Conservation (phyloP, 2,888 invertebrate genomes). For the Bhutanitis thaidina region DNA sequence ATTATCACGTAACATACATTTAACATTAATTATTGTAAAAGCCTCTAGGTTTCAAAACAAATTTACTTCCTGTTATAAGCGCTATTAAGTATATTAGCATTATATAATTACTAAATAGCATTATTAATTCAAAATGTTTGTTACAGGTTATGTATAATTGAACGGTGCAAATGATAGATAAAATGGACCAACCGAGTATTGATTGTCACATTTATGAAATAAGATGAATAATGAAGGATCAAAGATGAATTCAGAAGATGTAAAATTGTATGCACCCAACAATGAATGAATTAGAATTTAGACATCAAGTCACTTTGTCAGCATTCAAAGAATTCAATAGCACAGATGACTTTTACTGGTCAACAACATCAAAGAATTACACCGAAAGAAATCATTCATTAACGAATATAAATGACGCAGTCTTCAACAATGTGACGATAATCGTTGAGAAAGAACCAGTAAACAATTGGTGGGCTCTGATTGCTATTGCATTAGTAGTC, state of each 20-base stretch:
- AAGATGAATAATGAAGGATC: slow-evolving; percentile 54
- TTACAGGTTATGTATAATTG: slow-evolving; percentile 47
- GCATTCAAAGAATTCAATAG: slow-evolving; percentile 26
- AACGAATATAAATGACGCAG: slow-evolving; percentile 33
- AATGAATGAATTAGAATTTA: slow-evolving; percentile 57
- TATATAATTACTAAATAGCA: no score
- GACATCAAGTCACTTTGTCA: slow-evolving; percentile 20
- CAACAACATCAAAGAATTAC: slow-evolving; percentile 31
- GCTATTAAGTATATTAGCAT: no score
- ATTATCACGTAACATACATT: no score
- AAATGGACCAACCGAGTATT: slow-evolving; percentile 45
- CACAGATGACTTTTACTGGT: slow-evolving; percentile 32
- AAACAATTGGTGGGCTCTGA: slow-evolving; percentile 90
- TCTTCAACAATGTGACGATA: slow-evolving; percentile 36
- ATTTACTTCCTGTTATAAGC: no score
- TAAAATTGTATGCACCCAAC: slow-evolving; percentile 39
- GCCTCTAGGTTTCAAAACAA: no score
- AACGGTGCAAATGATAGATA: slow-evolving; percentile 27
- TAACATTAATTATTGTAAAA: no score
- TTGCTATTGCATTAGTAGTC: slow-evolving; percentile 87
- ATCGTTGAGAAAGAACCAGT: slow-evolving; percentile 36
- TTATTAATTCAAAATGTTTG: slow-evolving; percentile 26
- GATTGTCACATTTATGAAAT: slow-evolving; percentile 66
- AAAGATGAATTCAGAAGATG: slow-evolving; percentile 51
- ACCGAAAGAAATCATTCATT: slow-evolving; percentile 29